Conservation (phyloP, 2,113 vertebrate genomes). For the Paramormyrops kingsleyae region DNA sequence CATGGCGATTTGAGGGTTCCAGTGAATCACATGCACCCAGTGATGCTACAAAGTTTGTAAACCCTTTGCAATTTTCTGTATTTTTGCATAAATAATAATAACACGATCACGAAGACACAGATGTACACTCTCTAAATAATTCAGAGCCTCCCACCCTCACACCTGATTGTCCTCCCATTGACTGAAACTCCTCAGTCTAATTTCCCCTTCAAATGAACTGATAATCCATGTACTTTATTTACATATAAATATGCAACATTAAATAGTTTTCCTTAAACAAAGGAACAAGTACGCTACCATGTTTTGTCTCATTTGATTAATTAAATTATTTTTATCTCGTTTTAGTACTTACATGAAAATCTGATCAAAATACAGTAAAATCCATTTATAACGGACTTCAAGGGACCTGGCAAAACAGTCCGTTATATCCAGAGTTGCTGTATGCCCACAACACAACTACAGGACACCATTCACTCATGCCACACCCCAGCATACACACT, state of each 20-base stretch:
- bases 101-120: neutral
- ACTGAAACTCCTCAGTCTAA: neutral
- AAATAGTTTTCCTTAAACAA: neutral
- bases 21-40: neutral
- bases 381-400: too few relatives aligned
- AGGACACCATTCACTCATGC: too few relatives aligned
- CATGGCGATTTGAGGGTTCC: neutral
- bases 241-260: neutral
- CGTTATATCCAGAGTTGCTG: too few relatives aligned
- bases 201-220: neutral
- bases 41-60: neutral
- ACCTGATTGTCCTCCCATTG: neutral
- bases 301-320: too few relatives aligned
- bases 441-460: too few relatives aligned
- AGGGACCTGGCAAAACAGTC: too few relatives aligned
- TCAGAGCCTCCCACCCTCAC: neutral
- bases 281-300: neutral
- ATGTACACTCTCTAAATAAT: neutral
- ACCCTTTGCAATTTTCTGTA: neutral
- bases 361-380: too few relatives aligned
- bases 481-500: too few relatives aligned
- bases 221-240: neutral
- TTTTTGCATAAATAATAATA: neutral
- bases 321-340: neutral
- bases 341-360: neutral